These are phyloP conservation scores for Poecilia picta DNA, from an alignment of 2,797 vertebrate species.

Conservation along the genomic window DNA sequence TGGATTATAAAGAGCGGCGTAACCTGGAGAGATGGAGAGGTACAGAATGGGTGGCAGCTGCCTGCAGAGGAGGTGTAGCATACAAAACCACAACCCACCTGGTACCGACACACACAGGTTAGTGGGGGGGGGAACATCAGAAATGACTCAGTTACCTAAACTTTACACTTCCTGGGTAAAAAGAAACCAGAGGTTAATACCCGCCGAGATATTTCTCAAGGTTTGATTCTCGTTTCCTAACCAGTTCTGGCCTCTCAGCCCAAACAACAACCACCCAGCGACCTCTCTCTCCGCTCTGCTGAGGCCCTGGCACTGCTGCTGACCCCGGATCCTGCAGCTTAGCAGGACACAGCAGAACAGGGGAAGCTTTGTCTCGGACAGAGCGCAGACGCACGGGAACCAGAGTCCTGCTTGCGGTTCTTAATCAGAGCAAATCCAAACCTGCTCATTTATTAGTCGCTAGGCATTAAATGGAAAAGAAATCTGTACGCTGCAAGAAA, in stretches of 20 bases:
- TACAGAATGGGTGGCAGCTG: constrained; percentile 48
- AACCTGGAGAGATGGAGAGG: constrained; percentile 74
- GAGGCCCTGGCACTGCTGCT: constrained; percentile 47
- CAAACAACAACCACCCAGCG: constrained; percentile 45
- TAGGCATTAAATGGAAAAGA: not conserved
- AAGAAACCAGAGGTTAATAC: not conserved
- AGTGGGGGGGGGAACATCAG: constrained; percentile 27
- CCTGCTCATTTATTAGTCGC: not conserved
- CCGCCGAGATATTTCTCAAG: constrained; percentile 35
- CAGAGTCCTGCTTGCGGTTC: constrained; percentile 7
- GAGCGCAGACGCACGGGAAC: constrained; percentile 27
- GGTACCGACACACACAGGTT: constrained; percentile 45
- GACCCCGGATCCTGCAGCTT: constrained; percentile 62
- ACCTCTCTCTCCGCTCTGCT: constrained; percentile 41
- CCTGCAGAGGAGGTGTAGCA: constrained; percentile 65
- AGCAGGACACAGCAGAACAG: constrained; percentile 75
- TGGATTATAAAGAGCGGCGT: constrained; percentile 56
- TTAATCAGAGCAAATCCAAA: constrained; percentile 20
- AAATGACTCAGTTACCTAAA: constrained; percentile 13
- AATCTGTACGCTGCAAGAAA: not conserved
- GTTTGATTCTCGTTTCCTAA: constrained; percentile 56
- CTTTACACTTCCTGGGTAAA: not conserved
- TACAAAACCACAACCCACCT: constrained; percentile 67
- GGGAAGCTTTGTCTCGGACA: constrained; percentile 60
- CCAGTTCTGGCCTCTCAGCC: constrained; percentile 18